Conservation (phyloP, 1,140 invertebrate species). For the Archegozetes longisetosus region DNA sequence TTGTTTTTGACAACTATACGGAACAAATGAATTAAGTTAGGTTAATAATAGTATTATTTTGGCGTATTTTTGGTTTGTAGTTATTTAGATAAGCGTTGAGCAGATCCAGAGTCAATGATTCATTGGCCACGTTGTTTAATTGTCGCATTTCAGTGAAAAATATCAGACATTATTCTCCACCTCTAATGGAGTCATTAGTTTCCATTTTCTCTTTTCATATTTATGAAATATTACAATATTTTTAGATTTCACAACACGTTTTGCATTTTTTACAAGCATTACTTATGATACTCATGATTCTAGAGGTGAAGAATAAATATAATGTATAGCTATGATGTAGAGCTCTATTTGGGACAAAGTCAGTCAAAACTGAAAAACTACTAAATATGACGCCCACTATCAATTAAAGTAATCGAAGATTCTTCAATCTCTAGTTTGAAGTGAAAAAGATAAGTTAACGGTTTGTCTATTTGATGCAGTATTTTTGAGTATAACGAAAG, state of each 20-base stretch:
- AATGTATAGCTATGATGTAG: too few relatives aligned
- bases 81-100: not conserved
- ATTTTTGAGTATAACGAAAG: too few relatives aligned
- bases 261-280: not conserved
- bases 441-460: too few relatives aligned
- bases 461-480: too few relatives aligned
- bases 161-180: not conserved
- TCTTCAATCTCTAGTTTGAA: too few relatives aligned
- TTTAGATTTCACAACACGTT: not conserved
- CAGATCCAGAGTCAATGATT: too few relatives aligned
- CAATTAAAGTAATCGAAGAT: too few relatives aligned
- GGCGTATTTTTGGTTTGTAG: not conserved
- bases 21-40: not conserved
- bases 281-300: not conserved
- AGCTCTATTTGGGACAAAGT: too few relatives aligned
- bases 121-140: not conserved
- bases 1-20: too few relatives aligned
- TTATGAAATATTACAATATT: not conserved
- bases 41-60: not conserved
- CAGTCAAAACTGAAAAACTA: too few relatives aligned
- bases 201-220: not conserved
- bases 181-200: not conserved
- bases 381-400: too few relatives aligned
- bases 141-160: not conserved
- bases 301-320: too few relatives aligned